Percentiles rank a stretch among this genome's conserved stretches.
phyloP scores from a whole-genome alignment of 1,140 invertebrate species.

The Tetranychus urticae region DNA sequence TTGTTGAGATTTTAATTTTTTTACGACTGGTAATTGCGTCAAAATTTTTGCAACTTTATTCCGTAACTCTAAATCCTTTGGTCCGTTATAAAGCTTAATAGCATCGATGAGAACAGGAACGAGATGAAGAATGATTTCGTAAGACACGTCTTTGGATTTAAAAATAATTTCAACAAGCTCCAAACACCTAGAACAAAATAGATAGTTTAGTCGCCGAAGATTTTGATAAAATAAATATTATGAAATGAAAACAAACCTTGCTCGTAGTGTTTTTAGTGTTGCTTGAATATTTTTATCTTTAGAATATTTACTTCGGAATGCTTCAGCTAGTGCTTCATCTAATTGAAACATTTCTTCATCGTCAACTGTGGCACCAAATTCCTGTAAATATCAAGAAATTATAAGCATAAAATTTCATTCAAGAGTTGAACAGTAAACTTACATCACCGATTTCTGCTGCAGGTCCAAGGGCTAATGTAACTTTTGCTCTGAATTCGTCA shows the following conservation, averaged over 20 bases:
- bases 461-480: background rate
- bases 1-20: background rate
- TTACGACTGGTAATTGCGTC: background rate
- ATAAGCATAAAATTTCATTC: background rate
- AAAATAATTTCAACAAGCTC: background rate
- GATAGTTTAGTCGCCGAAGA: background rate
- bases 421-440: too few species aligned
- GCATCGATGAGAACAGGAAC: background rate
- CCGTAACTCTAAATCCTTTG: background rate
- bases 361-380: background rate
- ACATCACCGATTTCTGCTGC: background rate
- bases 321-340: background rate
- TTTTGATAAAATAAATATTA: too few species aligned
- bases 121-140: background rate
- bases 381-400: background rate
- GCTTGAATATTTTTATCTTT: background rate
- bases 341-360: constrained; percentile 1
- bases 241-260: too few species aligned
- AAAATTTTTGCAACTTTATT: background rate
- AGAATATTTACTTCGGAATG: background rate
- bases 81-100: background rate
- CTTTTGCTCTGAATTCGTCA: background rate
- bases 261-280: background rate
- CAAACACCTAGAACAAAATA: background rate
- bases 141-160: background rate